Percentiles rank a stretch among this genome's conserved stretches.
Evolutionary conservation across 1,140 invertebrate species (phyloP).

Genomic region (Heliconius melpomene): DNA sequence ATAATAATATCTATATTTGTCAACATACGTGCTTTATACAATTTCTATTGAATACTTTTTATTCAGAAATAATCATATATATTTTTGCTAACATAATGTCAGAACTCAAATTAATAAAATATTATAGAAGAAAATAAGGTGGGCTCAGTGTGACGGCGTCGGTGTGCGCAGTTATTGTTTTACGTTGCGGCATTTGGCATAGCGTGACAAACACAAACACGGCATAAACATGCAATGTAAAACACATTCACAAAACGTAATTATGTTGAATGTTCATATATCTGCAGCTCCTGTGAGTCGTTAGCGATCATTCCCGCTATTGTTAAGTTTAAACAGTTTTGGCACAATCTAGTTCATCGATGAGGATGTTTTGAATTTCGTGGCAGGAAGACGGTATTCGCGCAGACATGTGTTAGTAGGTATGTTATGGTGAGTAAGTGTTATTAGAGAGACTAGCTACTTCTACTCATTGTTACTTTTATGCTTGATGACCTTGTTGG

Average conservation of each 20-base stretch:
- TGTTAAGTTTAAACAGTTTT: slow-evolving; percentile 63
- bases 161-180: slow-evolving; percentile 41
- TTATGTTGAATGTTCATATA: slow-evolving; percentile 45
- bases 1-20: not conserved
- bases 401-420: slow-evolving; percentile 52
- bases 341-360: slow-evolving; percentile 55
- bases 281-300: slow-evolving; percentile 62
- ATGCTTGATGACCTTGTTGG: not conserved
- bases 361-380: slow-evolving; percentile 51
- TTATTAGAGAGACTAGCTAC: slow-evolving; percentile 31
- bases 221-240: slow-evolving; percentile 69
- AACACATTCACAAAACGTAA: slow-evolving; percentile 68
- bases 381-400: slow-evolving; percentile 77
- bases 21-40: not conserved
- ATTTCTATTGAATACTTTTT: not conserved
- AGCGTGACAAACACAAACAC: slow-evolving; percentile 74
- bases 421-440: slow-evolving; percentile 24
- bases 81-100: not conserved
- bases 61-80: not conserved
- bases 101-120: not conserved
- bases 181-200: slow-evolving; percentile 47
- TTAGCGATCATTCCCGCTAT: slow-evolving; percentile 69
- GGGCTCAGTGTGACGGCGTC: slow-evolving; percentile 26
- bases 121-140: not conserved
- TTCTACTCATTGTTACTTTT: not conserved